These are phyloP conservation scores for Sarcophaga subvicina DNA, from an alignment of 2,888 invertebrate species.

Conservation along the genomic window DNA sequence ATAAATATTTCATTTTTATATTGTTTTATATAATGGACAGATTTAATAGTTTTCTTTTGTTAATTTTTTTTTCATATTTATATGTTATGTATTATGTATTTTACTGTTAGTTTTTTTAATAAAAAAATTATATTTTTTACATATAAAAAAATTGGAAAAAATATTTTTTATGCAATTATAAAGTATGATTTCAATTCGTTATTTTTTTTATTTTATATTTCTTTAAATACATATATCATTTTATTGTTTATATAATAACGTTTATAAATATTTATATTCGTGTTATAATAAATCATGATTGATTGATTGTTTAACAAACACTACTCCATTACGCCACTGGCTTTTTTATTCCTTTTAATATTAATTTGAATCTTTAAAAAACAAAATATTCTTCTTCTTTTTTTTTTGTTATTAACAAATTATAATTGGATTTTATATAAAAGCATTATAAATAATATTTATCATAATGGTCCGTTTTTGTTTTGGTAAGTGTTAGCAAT, in stretches of 20 bases:
- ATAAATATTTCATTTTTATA: not conserved
- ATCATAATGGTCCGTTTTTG: not conserved
- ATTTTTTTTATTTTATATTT: not conserved
- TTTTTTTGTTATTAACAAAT: too few relatives aligned
- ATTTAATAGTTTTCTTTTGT: slow-evolving; percentile 27
- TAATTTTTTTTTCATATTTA: slow-evolving; percentile 3
- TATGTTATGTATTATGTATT: too few relatives aligned
- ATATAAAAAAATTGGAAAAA: slow-evolving; percentile 56
- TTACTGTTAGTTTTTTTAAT: not conserved
- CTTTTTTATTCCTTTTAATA: not conserved
- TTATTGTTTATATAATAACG: slow-evolving; percentile 50
- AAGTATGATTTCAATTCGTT: not conserved
- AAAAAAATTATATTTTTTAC: slow-evolving; percentile 44
- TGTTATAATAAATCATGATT: not conserved
- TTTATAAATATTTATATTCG: not conserved
- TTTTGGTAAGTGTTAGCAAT: not conserved
- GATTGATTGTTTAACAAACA: not conserved
- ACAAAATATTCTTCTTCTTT: not conserved
- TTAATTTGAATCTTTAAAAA: not conserved
- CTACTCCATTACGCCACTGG: not conserved
- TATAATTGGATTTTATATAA: too few relatives aligned
- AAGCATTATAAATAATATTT: not conserved
- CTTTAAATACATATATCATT: not conserved
- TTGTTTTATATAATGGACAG: slow-evolving; percentile 65
- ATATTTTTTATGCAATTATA: not conserved